These are phyloP conservation scores for Rynchops niger DNA, from an alignment of 2,113 vertebrate species.

Conservation along the genomic window DNA sequence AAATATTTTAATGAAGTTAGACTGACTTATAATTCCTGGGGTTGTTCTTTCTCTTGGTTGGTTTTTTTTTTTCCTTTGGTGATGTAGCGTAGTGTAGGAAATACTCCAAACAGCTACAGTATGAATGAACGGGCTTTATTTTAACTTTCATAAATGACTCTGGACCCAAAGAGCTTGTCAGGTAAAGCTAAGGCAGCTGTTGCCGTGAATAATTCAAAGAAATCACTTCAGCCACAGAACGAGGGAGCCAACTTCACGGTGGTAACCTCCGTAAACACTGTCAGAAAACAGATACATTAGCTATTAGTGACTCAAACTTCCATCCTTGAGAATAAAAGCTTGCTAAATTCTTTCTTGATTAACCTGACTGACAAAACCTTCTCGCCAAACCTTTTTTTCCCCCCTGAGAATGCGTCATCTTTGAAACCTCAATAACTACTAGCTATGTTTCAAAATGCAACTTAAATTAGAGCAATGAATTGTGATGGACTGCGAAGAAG, in stretches of 20 bases:
- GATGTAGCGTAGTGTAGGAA: not conserved
- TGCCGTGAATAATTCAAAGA: constrained; percentile 7
- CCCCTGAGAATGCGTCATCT: not conserved
- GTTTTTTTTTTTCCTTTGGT: not conserved
- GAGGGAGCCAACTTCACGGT: not conserved
- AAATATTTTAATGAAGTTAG: not conserved
- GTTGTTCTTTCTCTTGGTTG: not conserved
- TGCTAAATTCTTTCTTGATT: not conserved
- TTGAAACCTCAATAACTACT: not conserved
- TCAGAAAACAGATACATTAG: not conserved
- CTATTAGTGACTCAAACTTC: not conserved
- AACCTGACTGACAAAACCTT: not conserved
- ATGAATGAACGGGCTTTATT: not conserved
- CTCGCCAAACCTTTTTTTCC: not conserved
- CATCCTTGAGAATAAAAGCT: not conserved
- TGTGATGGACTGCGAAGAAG: not conserved
- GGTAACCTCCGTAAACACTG: not conserved
- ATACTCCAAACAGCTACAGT: not conserved
- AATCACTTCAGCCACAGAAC: not conserved
- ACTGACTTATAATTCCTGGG: not conserved
- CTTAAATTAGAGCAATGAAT: not conserved
- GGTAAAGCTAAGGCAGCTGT: not conserved
- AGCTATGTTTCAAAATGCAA: not conserved
- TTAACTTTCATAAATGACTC: not conserved
- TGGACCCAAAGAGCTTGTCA: not conserved